A percentile compares a stretch with the other conserved stretches of the same genome.
These are phyloP conservation scores for Peromyscus aztecus DNA, from an alignment of 2,797 vertebrate species.

Conservation along the genomic window DNA sequence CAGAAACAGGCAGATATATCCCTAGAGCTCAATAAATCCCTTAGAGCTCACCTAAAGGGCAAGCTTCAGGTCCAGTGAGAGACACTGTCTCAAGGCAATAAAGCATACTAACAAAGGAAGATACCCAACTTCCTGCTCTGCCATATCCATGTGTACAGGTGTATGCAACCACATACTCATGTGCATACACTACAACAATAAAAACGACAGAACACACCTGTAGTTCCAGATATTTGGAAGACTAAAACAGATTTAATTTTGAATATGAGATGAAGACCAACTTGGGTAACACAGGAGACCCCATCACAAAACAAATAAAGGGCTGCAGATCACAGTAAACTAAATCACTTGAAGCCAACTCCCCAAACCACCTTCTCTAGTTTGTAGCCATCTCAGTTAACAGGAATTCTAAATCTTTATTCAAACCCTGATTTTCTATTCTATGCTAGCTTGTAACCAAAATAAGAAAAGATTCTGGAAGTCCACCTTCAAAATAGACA, in stretches of 20 bases:
- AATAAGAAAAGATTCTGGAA: slow-evolving; percentile 48
- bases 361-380: neutral
- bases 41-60: neutral
- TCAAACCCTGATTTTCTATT: slow-evolving; percentile 32
- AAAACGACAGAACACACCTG: neutral
- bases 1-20: neutral
- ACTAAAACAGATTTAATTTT: neutral
- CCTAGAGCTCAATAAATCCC: neutral
- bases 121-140: neutral
- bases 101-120: neutral
- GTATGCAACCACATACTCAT: neutral
- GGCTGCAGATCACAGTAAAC: neutral
- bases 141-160: neutral
- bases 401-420: neutral
- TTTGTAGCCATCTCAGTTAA: slow-evolving; percentile 18
- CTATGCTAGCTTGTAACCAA: slow-evolving; percentile 1
- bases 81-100: neutral
- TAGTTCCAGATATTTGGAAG: neutral
- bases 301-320: neutral
- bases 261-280: neutral
- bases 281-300: neutral
- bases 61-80: neutral
- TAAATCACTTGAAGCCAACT: slow-evolving; percentile 4
- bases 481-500: neutral
- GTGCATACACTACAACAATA: neutral